These are phyloP conservation scores for Schizothorax lantsangensis DNA, from an alignment of 2,797 vertebrate species.

Conservation along the genomic window DNA sequence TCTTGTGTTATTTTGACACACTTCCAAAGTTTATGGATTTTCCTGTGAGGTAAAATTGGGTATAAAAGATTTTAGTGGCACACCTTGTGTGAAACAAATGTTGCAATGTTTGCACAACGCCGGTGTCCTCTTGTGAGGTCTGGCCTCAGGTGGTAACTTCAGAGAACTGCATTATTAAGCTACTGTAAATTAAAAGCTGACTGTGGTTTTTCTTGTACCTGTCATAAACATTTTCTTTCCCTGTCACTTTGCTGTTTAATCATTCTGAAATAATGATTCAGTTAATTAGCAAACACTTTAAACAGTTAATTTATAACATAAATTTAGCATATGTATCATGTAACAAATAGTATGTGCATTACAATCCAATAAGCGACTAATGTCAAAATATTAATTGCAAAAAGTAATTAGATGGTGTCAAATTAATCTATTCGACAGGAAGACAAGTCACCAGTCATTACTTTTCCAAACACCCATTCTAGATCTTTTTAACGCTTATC, in stretches of 20 bases:
- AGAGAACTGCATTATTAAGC: constrained; percentile 70
- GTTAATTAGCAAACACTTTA: not conserved
- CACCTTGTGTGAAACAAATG: constrained; percentile 78
- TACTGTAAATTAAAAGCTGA: constrained; percentile 69
- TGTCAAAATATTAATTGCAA: not conserved
- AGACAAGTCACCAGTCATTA: constrained; percentile 9
- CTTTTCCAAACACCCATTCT: constrained; percentile 21
- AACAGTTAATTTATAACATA: not conserved
- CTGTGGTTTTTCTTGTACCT: constrained; percentile 61
- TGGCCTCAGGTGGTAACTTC: constrained; percentile 72
- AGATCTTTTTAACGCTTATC: constrained; percentile 41
- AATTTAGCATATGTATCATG: not conserved
- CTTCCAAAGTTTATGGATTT: constrained; percentile 84
- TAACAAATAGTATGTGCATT: not conserved
- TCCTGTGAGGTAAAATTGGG: constrained; percentile 77
- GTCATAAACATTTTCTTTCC: constrained; percentile 30
- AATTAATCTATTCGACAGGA: not conserved
- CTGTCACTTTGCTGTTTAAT: constrained; percentile 20
- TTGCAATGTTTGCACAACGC: constrained; percentile 79
- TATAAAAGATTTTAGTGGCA: constrained; percentile 73
- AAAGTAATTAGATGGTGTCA: constrained; percentile 1
- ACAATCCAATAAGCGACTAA: not conserved
- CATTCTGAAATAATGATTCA: not conserved
- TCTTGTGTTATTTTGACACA: constrained; percentile 82
- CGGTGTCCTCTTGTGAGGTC: constrained; percentile 81